A percentile compares a stretch with the other conserved stretches of the same genome.
These are phyloP conservation scores for Macquaria ambigua DNA, from an alignment of 2,113 vertebrate genomes.

Conservation along the genomic window DNA sequence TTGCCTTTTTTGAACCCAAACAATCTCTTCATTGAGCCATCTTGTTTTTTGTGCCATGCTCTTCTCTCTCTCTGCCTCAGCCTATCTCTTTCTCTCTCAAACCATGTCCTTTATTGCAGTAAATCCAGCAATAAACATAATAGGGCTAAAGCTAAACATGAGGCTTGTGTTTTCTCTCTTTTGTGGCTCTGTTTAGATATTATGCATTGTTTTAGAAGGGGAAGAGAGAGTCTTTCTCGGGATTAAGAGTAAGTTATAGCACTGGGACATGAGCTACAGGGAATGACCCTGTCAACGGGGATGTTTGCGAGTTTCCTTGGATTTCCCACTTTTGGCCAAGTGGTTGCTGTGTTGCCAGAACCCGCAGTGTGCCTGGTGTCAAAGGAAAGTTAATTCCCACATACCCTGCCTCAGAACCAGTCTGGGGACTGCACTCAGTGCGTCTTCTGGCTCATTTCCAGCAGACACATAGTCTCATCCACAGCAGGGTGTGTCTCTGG, in stretches of 20 bases:
- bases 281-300: conserved; percentile 62
- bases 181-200: conserved; percentile 24
- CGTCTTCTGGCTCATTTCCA: conserved; percentile 62
- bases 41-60: background rate
- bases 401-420: conserved; percentile 34
- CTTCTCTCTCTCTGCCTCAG: background rate
- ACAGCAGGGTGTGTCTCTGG: conserved; percentile 44
- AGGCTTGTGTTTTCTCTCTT: conserved; percentile 29
- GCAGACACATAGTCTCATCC: conserved; percentile 50
- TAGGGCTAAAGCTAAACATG: conserved; percentile 14
- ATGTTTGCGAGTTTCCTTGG: conserved; percentile 68
- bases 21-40: conserved; percentile 25
- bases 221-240: conserved; percentile 40
- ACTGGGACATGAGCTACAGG: conserved; percentile 64
- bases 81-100: background rate
- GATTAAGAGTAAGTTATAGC: conserved; percentile 64
- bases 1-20: conserved; percentile 49
- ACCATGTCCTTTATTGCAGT: conserved; percentile 16
- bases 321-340: conserved; percentile 66
- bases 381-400: conserved; percentile 66
- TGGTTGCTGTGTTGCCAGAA: conserved; percentile 56
- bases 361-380: conserved; percentile 44
- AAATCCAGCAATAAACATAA: conserved; percentile 48
- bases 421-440: conserved; percentile 25
- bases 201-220: conserved; percentile 38